phyloP scores from a whole-genome alignment of 2,797 vertebrate genomes.

The Pyrocephalus nanus region DNA sequence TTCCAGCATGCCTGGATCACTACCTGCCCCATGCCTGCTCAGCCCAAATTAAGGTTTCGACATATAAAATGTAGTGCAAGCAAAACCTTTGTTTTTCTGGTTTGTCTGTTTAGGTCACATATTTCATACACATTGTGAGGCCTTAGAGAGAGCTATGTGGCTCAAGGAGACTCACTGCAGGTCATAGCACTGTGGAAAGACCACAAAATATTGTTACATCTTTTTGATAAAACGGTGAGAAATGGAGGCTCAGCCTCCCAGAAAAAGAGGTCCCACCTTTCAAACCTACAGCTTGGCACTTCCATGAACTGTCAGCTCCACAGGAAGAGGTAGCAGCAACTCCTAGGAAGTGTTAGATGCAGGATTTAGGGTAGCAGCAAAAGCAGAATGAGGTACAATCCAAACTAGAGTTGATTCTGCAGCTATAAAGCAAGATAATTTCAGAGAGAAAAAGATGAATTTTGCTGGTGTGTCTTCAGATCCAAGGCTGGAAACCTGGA shows the following conservation, averaged over 20 bases:
- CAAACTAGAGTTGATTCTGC: not conserved
- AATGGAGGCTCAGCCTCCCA: not conserved
- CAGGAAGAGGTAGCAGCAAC: not conserved
- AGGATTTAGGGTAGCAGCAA: accelerated
- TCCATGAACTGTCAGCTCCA: not conserved
- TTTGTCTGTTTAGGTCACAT: not conserved
- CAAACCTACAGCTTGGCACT: not conserved
- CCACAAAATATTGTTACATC: not conserved
- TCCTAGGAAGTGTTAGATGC: not conserved
- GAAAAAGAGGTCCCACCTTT: not conserved
- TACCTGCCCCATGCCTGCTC: not conserved
- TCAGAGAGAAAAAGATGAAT: not conserved
- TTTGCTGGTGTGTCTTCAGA: not conserved
- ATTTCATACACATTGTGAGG: not conserved
- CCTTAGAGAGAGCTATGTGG: not conserved
- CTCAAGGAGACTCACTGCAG: not conserved
- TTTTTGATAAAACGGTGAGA: not conserved
- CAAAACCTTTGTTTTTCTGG: not conserved
- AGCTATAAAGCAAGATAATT: not conserved
- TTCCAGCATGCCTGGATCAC: accelerated
- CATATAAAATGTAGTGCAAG: accelerated
- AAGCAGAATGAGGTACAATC: not conserved
- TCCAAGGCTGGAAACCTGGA: not conserved
- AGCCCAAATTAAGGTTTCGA: not conserved
- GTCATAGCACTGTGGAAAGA: not conserved